These are phyloP conservation scores for Temnothorax rugatulus DNA, from an alignment of 2,888 invertebrate genomes.

Conservation along the genomic window DNA sequence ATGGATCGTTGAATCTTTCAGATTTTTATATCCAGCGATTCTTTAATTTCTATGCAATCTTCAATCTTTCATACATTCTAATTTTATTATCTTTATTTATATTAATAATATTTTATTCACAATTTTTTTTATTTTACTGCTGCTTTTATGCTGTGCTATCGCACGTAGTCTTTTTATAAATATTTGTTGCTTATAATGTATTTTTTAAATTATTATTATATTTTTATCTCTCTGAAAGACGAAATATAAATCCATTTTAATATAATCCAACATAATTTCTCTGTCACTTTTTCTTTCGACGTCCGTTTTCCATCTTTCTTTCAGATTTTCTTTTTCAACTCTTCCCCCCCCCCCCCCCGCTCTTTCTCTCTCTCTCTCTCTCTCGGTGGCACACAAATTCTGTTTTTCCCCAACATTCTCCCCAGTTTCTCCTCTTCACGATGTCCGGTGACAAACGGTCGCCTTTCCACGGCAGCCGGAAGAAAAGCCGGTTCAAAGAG, in stretches of 20 bases:
- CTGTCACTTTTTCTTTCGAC: constrained; percentile 17
- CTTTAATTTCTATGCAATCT: not conserved
- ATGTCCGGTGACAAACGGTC: constrained; percentile 58
- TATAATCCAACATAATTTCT: constrained; percentile 27
- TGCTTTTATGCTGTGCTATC: not conserved
- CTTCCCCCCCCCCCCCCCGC: not conserved
- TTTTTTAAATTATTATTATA: not conserved
- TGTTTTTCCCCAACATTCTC: constrained; percentile 46
- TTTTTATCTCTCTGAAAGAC: not conserved
- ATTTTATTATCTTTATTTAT: constrained; percentile 1
- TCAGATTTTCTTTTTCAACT: constrained; percentile 18
- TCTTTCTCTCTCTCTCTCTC: not conserved
- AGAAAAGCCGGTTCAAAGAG: constrained; percentile 61
- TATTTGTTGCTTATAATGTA: not conserved
- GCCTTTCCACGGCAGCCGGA: constrained; percentile 59
- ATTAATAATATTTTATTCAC: not conserved
- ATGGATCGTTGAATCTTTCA: not conserved
- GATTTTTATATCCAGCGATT: not conserved
- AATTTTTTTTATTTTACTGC: not conserved
- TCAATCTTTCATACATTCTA: not conserved
- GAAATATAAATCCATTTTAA: constrained; percentile 6
- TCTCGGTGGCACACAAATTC: constrained; percentile 40
- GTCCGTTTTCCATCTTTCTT: constrained; percentile 18
- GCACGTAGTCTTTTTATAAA: not conserved
- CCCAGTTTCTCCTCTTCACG: constrained; percentile 50